Evolutionary conservation across 2,888 invertebrate species (phyloP).

Genomic region (Cephus nigrinus): DNA sequence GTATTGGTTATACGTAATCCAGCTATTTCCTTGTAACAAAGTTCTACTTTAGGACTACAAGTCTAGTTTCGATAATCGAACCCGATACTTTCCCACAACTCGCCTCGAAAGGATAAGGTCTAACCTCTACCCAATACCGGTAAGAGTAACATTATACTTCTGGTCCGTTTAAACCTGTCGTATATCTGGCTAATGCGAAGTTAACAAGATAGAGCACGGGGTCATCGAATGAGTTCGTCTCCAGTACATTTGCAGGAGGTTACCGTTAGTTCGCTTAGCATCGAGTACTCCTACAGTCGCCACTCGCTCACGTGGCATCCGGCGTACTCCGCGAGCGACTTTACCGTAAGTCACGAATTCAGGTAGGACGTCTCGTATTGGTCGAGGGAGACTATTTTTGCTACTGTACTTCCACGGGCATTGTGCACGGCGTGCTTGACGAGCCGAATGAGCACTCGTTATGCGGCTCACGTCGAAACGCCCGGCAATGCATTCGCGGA

Average conservation of each 20-base stretch:
- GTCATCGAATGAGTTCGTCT: conserved; percentile 25
- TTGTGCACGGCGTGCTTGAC: not conserved
- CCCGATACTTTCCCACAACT: not conserved
- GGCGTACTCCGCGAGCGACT: not conserved
- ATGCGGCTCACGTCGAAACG: not conserved
- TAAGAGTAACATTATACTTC: not conserved
- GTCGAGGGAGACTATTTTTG: not conserved
- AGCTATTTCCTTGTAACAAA: not conserved
- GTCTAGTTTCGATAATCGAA: not conserved
- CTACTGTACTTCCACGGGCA: not conserved
- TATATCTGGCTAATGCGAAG: not conserved
- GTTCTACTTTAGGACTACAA: not conserved
- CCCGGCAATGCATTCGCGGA: not conserved
- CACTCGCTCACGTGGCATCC: conserved; percentile 6
- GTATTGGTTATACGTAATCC: not conserved
- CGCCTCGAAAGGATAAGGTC: not conserved
- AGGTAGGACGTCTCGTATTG: not conserved
- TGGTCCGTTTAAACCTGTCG: not conserved
- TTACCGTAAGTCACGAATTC: not conserved
- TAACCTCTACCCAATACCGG: not conserved
- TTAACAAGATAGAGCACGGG: conserved; percentile 29
- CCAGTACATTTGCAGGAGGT: conserved; percentile 12
- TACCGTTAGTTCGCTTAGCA: conserved; percentile 46
- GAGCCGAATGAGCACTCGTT: not conserved
- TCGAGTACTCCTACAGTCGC: conserved; percentile 33